Base-by-base conservation (phyloP, 1,140 invertebrate genomes). In the Cydia fagiglandana region DNA sequence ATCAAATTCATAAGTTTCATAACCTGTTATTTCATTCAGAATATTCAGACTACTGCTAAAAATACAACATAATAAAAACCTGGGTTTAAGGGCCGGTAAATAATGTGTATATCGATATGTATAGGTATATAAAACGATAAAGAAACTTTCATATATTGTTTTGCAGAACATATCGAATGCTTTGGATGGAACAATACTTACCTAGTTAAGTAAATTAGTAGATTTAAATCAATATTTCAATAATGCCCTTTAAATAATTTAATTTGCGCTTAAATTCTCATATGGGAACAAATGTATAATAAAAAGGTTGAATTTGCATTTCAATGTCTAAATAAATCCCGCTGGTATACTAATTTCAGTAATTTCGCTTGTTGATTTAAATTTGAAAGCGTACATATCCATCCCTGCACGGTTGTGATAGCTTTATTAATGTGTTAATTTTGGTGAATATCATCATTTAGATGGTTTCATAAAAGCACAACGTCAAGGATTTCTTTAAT, bases 401-500 rank as follows among this genome's bases (percentile, higher is more conserved):
- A 70, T 38, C 15, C 28, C 66, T 41, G 66, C 15, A 38, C 66
- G n/a, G 66, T 24, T 24, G 4, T 56, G n/a, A 20, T 15, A 17
- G 53, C n/a, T 56, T 61, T 61, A 61, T 61, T 61, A 61, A 61
- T n/a, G 56, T 61, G 56, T 7, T 61, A 61, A 61, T 61, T 61
- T 61, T n/a, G 20, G 2, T 61, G 10, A 61, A 24, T 24, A 24
- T 61, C 7, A 61, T 61, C 10, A 61, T 3, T 61, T 13, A 45
- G 9, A 12, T 45, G 41, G 2, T 45, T 2, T 45, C 41, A 13
- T 45, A 47, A 50, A 15, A 15, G 4, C 47, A 4, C 12, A 47
- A 5, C 10, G 10, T 0, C 45, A 47, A 34, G 34, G 4, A 0
- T 34, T 34, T 34, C 4, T 34, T 6, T 34, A 34, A 34, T 34